Base-by-base conservation (phyloP, 2,888 invertebrate genomes). In the Phaedon cochleariae region DNA sequence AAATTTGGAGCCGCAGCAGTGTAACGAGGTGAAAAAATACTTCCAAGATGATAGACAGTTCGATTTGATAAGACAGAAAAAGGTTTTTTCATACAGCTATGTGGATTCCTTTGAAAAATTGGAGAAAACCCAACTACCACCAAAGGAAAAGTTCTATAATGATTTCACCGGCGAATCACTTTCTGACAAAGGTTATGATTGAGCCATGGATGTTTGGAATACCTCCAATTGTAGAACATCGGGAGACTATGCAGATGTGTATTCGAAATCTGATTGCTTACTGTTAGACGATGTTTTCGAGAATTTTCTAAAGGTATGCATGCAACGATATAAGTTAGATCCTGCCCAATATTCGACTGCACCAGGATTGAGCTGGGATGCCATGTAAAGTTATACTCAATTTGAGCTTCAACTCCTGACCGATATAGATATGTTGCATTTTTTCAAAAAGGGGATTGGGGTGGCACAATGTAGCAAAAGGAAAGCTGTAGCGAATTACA, bases 121-220 rank as follows among this genome's bases (percentile, higher is more conserved):
- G 12, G 69, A 17, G 64, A 74, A 17, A n/a, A 55, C 65, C 21
- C 22, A 65, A n/a, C 71, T 74, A 26, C 62, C 59, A 34, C 62
- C 70, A 18, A 68, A 64, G 17, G 74, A 78, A 21, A 79, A 80
- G 64, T 34, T 62, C 6, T 76, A 77, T 67, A 15, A 68, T 26
- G 68, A 60, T 9, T 75, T 80, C 3, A 80, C 78, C 77, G n/a
- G 61, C 0, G 59, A 51, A 12, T 79, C 81, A 76, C 68, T n/a
- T 48, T 80, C 4, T 73, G 72, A 21, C 72, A 70, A 1, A 73
- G 77, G 18, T 12, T 65, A 21, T 64, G 62, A 29, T 64, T 67
- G 22, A 70, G 51, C 49, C 41, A 59, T 12, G 57, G 68, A 45
- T 45, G 69, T 45, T 48, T 70, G 15, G 26, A 26, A 26, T 26